A percentile compares a stretch with the other conserved stretches of the same genome.
Evolutionary conservation across 2,113 vertebrate species (phyloP).

Genomic region (Crotalus helleri): DNA sequence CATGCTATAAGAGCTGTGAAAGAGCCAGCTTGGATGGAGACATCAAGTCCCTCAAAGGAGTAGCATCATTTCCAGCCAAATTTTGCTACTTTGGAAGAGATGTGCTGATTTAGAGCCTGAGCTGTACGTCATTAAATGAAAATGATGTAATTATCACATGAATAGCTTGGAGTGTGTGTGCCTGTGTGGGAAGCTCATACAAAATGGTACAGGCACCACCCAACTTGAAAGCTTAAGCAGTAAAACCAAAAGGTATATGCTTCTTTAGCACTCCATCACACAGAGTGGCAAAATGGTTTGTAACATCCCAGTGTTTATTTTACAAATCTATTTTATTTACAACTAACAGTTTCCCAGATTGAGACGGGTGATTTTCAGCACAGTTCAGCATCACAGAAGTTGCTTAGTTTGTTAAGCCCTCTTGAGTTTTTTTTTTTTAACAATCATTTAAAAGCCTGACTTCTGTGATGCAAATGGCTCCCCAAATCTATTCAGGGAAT

Average conservation of each 20-base stretch:
- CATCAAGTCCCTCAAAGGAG: not conserved
- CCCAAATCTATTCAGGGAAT: constrained; percentile 32
- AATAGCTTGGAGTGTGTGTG: not conserved
- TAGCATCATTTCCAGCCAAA: not conserved
- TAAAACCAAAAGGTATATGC: not conserved
- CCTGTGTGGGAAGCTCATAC: not conserved
- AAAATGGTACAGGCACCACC: not conserved
- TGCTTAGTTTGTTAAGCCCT: constrained; percentile 25
- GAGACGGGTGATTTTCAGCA: constrained; percentile 30
- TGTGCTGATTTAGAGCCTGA: constrained; percentile 33
- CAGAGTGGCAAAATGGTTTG: constrained; percentile 18
- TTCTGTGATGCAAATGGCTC: constrained; percentile 39
- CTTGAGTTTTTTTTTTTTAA: not conserved
- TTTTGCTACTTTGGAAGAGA: not conserved
- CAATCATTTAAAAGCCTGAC: not conserved
- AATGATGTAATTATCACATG: constrained; percentile 49
- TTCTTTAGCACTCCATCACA: not conserved
- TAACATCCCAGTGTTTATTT: constrained; percentile 21
- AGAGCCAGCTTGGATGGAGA: not conserved
- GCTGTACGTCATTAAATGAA: constrained; percentile 48
- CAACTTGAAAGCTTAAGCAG: not conserved
- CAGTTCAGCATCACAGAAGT: not conserved
- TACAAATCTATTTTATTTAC: not conserved
- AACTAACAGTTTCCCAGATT: not conserved
- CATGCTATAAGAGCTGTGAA: not conserved